Percentiles rank a stretch among this genome's conserved stretches.
Evolutionary conservation across 1,140 invertebrate species (phyloP).

Genomic region (Zeugodacus cucurbitae): DNA sequence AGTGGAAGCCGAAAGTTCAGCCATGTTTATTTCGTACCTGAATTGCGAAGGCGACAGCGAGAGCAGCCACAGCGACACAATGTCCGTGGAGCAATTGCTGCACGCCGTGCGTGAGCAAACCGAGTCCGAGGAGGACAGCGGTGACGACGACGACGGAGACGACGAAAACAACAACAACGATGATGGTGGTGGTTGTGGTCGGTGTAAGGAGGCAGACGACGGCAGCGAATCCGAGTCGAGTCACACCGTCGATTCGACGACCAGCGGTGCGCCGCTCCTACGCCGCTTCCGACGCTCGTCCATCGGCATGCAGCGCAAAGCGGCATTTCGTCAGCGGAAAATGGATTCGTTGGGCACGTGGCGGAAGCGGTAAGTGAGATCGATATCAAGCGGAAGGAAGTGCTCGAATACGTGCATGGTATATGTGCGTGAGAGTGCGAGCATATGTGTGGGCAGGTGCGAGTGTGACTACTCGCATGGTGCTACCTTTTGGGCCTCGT

Average conservation of each 20-base stretch:
- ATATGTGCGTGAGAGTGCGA: neutral
- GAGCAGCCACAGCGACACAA: slow-evolving; percentile 42
- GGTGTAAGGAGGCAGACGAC: slow-evolving; percentile 1
- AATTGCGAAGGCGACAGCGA: slow-evolving; percentile 50
- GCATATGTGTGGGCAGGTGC: neutral
- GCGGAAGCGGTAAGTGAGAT: slow-evolving; percentile 59
- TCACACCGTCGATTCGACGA: neutral
- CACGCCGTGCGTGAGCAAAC: slow-evolving; percentile 59
- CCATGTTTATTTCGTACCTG: slow-evolving; percentile 63
- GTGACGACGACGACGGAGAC: slow-evolving; percentile 46
- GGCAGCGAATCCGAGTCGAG: neutral
- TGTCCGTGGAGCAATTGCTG: slow-evolving; percentile 57
- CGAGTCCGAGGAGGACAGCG: slow-evolving; percentile 52
- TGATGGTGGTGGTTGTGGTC: neutral
- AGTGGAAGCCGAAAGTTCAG: neutral
- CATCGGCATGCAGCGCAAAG: slow-evolving; percentile 61
- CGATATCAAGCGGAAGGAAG: slow-evolving; percentile 6
- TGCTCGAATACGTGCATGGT: neutral
- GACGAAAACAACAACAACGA: neutral
- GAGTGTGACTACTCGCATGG: neutral
- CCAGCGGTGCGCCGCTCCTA: slow-evolving; percentile 37
- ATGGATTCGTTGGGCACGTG: slow-evolving; percentile 59
- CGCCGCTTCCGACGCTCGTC: slow-evolving; percentile 62
- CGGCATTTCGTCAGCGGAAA: slow-evolving; percentile 62
- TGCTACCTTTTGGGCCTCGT: neutral